A percentile compares a stretch with the other conserved stretches of the same genome.
phyloP scores from a whole-genome alignment of 2,888 invertebrate species.

The Criorhina ranunculi region DNA sequence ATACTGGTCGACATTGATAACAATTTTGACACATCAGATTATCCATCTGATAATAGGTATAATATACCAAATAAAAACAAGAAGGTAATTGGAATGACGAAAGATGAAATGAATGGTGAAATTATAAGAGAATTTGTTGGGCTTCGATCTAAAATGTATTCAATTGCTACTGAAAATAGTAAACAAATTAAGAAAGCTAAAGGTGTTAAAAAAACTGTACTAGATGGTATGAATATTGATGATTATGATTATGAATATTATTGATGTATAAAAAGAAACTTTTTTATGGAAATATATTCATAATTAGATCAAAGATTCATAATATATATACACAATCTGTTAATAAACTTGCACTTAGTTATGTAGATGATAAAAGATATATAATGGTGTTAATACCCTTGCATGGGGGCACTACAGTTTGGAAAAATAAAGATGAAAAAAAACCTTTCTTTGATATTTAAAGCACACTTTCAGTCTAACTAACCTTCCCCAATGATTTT shows the following conservation, averaged over 20 bases:
- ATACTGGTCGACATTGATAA: conserved; percentile 42
- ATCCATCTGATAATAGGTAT: conserved; percentile 77
- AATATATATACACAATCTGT: neutral
- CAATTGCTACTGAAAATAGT: conserved; percentile 10
- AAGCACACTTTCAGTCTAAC: too few relatives aligned
- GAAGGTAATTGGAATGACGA: conserved; percentile 62
- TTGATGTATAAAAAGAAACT: too few relatives aligned
- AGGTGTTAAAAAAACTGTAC: conserved; percentile 6
- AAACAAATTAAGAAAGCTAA: conserved; percentile 45
- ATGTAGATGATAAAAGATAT: conserved; percentile 24
- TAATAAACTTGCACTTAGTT: conserved; percentile 23
- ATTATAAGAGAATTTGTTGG: conserved; percentile 62
- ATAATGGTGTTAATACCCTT: conserved; percentile 15
- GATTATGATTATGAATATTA: too few relatives aligned
- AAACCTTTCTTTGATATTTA: too few relatives aligned
- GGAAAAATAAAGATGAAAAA: neutral
- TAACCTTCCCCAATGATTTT: too few relatives aligned
- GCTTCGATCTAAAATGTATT: conserved; percentile 54
- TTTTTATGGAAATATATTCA: too few relatives aligned
- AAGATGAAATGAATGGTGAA: conserved; percentile 64
- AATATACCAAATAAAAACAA: conserved; percentile 68
- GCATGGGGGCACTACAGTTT: conserved; percentile 11
- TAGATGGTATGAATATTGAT: neutral
- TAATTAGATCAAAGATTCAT: neutral
- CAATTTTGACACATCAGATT: conserved; percentile 80